These are phyloP conservation scores for Drosophila fungiperda DNA, from an alignment of 2,888 invertebrate genomes.

Conservation along the genomic window DNA sequence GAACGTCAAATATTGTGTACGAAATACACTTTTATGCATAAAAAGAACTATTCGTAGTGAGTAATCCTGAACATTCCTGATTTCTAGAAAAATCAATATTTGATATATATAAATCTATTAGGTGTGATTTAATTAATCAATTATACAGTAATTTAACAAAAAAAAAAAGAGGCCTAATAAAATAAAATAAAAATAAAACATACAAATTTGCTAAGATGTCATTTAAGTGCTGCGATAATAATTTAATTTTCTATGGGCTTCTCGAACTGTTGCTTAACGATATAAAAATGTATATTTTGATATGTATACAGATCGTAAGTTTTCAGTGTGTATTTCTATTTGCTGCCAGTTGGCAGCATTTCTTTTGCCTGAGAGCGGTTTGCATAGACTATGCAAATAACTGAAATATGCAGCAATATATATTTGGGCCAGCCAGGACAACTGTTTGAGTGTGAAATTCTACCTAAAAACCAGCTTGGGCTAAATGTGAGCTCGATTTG, in stretches of 20 bases:
- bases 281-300: neutral
- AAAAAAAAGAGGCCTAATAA: neutral
- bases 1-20: conserved; percentile 7
- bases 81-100: neutral
- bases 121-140: too few relatives aligned
- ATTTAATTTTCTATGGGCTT: neutral
- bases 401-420: neutral
- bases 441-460: conserved; percentile 57
- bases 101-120: neutral
- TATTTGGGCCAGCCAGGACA: conserved; percentile 9
- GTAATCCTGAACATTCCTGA: neutral
- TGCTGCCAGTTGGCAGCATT: conserved; percentile 42
- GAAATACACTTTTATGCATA: neutral
- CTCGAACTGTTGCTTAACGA: neutral
- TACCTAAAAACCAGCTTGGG: conserved; percentile 38
- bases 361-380: conserved; percentile 45
- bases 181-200: neutral
- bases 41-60: neutral
- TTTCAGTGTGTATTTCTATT: neutral
- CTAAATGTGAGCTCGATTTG: conserved; percentile 25
- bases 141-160: neutral
- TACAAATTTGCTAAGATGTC: neutral
- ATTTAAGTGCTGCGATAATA: neutral
- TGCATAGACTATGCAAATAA: conserved; percentile 78
- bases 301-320: neutral